Evolutionary conservation across 2,797 vertebrate species (phyloP).

Genomic region (Lacerta viridis): DNA sequence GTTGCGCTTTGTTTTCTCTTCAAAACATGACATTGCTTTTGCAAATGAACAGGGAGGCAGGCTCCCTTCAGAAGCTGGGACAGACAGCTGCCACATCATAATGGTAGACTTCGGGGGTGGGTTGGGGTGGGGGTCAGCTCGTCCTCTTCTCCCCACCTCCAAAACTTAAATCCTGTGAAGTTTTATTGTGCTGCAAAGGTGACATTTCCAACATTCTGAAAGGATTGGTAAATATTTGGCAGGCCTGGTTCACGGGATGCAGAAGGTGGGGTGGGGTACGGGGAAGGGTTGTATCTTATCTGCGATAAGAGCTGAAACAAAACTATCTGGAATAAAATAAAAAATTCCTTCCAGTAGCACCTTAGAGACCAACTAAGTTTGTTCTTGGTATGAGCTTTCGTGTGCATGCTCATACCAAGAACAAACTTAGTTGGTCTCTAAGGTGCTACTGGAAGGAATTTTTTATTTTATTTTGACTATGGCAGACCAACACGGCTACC

Average conservation of each 20-base stretch:
- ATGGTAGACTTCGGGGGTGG: constrained; percentile 52
- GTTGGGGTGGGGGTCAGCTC: constrained; percentile 50
- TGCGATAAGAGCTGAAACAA: constrained; percentile 71
- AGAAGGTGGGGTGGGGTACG: constrained; percentile 28
- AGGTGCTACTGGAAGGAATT: no score
- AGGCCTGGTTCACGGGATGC: constrained; percentile 58
- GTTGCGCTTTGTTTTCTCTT: constrained; percentile 69
- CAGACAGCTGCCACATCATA: constrained; percentile 58
- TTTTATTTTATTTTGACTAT: no score
- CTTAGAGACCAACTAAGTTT: no score
- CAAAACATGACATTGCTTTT: constrained; percentile 63
- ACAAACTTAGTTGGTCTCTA: no score
- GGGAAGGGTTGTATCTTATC: constrained; percentile 48
- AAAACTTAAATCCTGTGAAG: constrained; percentile 57
- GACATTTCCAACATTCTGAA: constrained; percentile 67
- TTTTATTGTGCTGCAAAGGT: constrained; percentile 61
- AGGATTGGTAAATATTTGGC: constrained; percentile 79
- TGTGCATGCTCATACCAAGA: background rate
- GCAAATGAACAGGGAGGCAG: constrained; percentile 64
- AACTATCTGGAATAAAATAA: background rate
- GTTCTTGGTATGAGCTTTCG: no score
- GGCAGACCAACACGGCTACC: no score
- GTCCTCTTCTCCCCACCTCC: constrained; percentile 33
- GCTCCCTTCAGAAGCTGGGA: constrained; percentile 58
- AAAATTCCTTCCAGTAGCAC: no score